These are phyloP conservation scores for Wasmannia auropunctata DNA, from an alignment of 1,140 invertebrate genomes.

Conservation along the genomic window DNA sequence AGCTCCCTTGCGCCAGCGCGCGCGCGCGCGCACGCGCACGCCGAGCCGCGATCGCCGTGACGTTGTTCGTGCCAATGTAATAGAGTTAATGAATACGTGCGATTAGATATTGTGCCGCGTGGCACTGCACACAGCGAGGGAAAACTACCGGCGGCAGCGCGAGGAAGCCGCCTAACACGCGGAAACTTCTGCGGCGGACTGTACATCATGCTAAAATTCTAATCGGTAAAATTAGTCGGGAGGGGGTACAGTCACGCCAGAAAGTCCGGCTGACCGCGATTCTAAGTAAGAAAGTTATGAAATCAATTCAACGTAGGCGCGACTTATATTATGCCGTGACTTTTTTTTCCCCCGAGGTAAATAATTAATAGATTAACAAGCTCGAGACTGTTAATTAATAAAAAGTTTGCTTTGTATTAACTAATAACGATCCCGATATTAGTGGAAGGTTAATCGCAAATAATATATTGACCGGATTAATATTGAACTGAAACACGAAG, in stretches of 20 bases:
- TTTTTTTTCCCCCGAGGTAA: neutral
- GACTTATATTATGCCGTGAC: neutral
- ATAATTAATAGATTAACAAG: neutral
- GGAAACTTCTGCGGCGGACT: conserved; percentile 66
- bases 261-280: conserved; percentile 80
- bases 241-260: conserved; percentile 73
- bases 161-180: neutral
- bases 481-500: neutral
- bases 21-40: neutral
- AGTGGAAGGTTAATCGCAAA: neutral
- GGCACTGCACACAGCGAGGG: conserved; percentile 3
- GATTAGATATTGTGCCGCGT: conserved; percentile 48
- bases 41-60: neutral
- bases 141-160: conserved; percentile 10
- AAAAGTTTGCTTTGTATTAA: neutral
- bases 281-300: conserved; percentile 80
- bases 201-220: conserved; percentile 80
- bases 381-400: neutral
- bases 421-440: neutral
- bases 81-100: conserved; percentile 49
- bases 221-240: conserved; percentile 82
- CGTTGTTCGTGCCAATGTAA: conserved; percentile 31
- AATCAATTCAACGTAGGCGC: conserved; percentile 76
- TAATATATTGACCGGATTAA: neutral
- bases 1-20: too few relatives aligned